Percentiles rank a stretch among this genome's conserved stretches.
These are phyloP conservation scores for Anseranas semipalmata DNA, from an alignment of 2,113 vertebrate species.

Conservation along the genomic window DNA sequence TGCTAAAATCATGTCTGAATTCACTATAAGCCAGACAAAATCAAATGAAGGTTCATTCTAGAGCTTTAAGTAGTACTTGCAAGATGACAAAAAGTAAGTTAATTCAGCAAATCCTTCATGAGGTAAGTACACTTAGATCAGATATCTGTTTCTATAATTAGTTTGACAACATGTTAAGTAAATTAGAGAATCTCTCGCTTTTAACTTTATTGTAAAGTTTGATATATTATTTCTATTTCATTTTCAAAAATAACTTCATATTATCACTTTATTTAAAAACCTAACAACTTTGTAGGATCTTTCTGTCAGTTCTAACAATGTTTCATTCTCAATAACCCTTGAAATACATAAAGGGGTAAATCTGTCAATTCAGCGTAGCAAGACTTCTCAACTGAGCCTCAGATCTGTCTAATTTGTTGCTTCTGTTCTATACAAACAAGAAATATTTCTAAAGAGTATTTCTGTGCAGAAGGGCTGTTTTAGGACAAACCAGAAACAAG, in stretches of 20 bases:
- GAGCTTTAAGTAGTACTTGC: background rate
- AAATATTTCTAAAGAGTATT: background rate
- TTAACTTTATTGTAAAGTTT: background rate
- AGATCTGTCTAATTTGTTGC: background rate
- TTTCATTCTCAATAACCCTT: background rate
- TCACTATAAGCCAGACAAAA: background rate
- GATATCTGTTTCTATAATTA: background rate
- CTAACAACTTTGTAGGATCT: background rate
- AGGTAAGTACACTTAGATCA: background rate
- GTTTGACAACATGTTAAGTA: background rate
- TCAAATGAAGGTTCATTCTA: background rate
- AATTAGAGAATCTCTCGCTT: background rate
- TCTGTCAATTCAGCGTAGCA: background rate
- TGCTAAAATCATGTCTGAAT: background rate
- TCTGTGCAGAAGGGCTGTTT: background rate
- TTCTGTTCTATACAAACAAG: background rate
- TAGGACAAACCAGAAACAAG: background rate
- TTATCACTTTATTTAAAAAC: background rate
- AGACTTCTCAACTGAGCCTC: background rate
- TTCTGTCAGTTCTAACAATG: background rate
- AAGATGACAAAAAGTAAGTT: background rate
- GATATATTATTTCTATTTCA: background rate
- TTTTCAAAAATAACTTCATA: background rate
- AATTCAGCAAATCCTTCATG: background rate
- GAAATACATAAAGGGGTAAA: background rate